Base-by-base conservation (phyloP, 2,113 vertebrate genomes). In the Hyla sarda region DNA sequence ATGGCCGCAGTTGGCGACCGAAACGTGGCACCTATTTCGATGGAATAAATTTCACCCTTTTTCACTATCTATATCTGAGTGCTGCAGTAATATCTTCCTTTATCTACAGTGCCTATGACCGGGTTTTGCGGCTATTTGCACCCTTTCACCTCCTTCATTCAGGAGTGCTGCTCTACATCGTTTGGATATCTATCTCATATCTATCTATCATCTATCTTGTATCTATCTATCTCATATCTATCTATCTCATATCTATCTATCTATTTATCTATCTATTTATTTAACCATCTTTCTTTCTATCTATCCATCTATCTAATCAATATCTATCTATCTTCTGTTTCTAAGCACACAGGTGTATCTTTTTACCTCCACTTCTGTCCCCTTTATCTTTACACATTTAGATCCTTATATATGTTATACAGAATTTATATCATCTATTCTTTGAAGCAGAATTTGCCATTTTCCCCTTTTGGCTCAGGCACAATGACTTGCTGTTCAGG, bases 241-340 rank as follows among this genome's bases (percentile, higher is more conserved):
- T 56, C 54, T 23, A 56, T 54, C 50, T 54, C 8, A 1, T 48
- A 48, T 48, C 47, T 48, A 6, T 12, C 47, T 41, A 41, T 41
- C 41, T 41, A 41, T 41, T 8, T 41, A 41, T 41, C 41, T 41
- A 41, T 41, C 41, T 48, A 48, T n/a, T 23, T 58, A 58, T n/a
- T 23, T 58, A 58, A n/a, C 56, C n/a, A 58, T 58, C 56, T 58
- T n/a, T 58, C 56, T 58, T n/a, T n/a, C 56, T 58, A 58, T 58
- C 56, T 58, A 58, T 58, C 56, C n/a, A 58, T 58, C 56, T 58
- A 58, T 58, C 56, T 58, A n/a, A n/a, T n/a, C n/a, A n/a, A n/a
- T n/a, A 58, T 58, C 56, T 58, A 58, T 58, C 56, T 58, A 58
- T 58, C 56, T 58, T 58, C 54, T 58, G 8, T 58, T 23, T 58